Evolutionary conservation across 2,797 vertebrate species (phyloP), one percentile per base, ranked within the genome.

Genomic region (Eurystomus glaucurus): DNA sequence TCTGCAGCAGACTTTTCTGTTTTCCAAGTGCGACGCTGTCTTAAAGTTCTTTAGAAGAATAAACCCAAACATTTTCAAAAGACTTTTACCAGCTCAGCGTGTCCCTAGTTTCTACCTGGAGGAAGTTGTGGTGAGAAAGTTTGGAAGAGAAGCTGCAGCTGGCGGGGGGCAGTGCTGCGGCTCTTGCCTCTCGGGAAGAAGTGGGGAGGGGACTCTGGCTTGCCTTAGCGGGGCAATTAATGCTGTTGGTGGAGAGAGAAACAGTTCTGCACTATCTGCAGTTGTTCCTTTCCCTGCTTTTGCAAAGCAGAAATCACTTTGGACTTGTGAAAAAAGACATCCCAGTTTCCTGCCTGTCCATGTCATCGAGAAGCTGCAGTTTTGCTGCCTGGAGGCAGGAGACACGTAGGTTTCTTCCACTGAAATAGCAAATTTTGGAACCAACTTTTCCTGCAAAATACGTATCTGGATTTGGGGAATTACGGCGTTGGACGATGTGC

Each of bases 321-420:
- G 39, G 60, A 22, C 39, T 74, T 26, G n/a, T 54, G 46, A 46
- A 17, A 85, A 14, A 65, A 41, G 33, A 31, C 55, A 25, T 46
- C 52, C 57, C 46, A 11, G 2, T 61, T 55, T 61, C 28, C 69
- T 60, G 37, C n/a, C 51, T 0, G 0, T 17, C 41, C 11, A 0
- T 29, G 18, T 52, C 52, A 28, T 39, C 31, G 5, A 14, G 57
- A 31, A 79, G 37, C 43, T 66, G 80, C 29, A 31, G 65, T 18
- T 89, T 39, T 18, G 11, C 4, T 4, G 61, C 45, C 35, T 82
- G 41, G 18, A 55, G 29, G 37, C 20, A 58, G 33, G n/a, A 81
- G 23, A 19, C 4, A 2, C 3, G 8, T 5, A 3, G 2, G 11
- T 19, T 37, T 48, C 60, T 48, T 1, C 20, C 29, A 19, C 17